Percentiles rank a stretch among this genome's conserved stretches.
These are phyloP conservation scores for Malurus leucopterus DNA, from an alignment of 2,797 vertebrate species.

Conservation along the genomic window DNA sequence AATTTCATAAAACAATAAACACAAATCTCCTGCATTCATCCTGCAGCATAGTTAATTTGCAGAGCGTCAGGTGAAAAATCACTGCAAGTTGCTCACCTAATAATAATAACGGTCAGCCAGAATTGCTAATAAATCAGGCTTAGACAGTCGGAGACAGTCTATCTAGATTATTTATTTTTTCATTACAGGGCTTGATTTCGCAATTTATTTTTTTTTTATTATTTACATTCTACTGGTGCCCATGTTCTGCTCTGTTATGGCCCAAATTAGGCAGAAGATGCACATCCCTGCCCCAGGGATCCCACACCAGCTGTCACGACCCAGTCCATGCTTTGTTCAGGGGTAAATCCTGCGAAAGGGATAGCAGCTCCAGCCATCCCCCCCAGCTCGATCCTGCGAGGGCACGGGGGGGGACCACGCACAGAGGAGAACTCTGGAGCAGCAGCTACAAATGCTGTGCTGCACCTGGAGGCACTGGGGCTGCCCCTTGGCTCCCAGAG, in stretches of 20 bases:
- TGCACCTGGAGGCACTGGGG: not conserved
- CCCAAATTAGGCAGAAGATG: not conserved
- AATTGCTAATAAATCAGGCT: slow-evolving; percentile 47
- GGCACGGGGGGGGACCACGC: accelerated
- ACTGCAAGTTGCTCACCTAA: slow-evolving; percentile 27
- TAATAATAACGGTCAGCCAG: slow-evolving; percentile 43
- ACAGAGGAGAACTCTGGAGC: not conserved
- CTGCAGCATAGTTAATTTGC: slow-evolving; percentile 37
- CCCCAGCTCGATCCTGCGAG: accelerated
- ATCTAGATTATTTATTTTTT: slow-evolving; percentile 61
- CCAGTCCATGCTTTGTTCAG: not conserved
- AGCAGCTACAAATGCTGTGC: not conserved
- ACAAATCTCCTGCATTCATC: slow-evolving; percentile 36
- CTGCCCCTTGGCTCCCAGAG: not conserved
- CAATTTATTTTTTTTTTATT: slow-evolving; percentile 47
- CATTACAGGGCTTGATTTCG: slow-evolving; percentile 39
- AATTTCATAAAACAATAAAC: slow-evolving; percentile 60
- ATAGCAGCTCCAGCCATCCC: not conserved
- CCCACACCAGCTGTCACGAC: not conserved
- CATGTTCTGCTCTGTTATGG: not conserved
- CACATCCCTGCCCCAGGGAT: not conserved
- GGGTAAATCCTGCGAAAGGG: not conserved
- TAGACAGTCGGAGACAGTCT: slow-evolving; percentile 6
- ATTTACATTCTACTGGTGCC: slow-evolving; percentile 11
- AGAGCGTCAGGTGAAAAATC: slow-evolving; percentile 53